Evolutionary conservation across 2,797 vertebrate genomes (phyloP).

Genomic region (Malacoctenus gilli): DNA sequence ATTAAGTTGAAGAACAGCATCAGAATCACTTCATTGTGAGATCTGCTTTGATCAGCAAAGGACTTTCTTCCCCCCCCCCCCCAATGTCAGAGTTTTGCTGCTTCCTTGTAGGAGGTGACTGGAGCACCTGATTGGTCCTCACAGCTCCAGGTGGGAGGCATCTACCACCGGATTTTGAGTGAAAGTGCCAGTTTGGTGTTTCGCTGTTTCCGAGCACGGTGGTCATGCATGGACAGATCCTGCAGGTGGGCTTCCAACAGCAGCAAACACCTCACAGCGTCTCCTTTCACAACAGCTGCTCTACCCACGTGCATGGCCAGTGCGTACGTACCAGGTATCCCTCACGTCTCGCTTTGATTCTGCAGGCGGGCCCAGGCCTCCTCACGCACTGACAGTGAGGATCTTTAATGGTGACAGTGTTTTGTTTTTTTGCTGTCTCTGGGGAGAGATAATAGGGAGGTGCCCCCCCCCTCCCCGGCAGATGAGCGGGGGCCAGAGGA

Average conservation of each 20-base stretch:
- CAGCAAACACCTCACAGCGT: not conserved
- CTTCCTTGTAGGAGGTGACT: no score
- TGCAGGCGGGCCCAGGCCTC: slow-evolving; percentile 1
- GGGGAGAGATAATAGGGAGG: slow-evolving; percentile 72
- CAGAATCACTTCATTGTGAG: no score
- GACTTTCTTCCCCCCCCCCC: no score
- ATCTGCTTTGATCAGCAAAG: no score
- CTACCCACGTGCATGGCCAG: not conserved
- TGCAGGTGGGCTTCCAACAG: not conserved
- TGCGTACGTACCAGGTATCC: not conserved
- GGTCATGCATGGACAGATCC: no score
- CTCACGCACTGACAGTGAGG: slow-evolving; percentile 56
- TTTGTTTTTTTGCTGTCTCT: slow-evolving; percentile 71
- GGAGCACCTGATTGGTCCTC: no score
- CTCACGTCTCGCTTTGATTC: slow-evolving; percentile 1
- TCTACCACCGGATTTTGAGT: no score
- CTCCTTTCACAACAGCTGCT: not conserved
- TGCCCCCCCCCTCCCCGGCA: slow-evolving; percentile 53
- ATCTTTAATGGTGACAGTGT: slow-evolving; percentile 72
- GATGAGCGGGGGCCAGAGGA: slow-evolving; percentile 61
- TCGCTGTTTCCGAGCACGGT: not conserved
- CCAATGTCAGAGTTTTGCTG: no score
- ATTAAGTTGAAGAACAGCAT: no score
- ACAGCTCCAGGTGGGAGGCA: no score
- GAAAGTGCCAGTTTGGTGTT: no score